These are phyloP conservation scores for Heliconius hermathena DNA, from an alignment of 1,140 invertebrate genomes.

Conservation along the genomic window DNA sequence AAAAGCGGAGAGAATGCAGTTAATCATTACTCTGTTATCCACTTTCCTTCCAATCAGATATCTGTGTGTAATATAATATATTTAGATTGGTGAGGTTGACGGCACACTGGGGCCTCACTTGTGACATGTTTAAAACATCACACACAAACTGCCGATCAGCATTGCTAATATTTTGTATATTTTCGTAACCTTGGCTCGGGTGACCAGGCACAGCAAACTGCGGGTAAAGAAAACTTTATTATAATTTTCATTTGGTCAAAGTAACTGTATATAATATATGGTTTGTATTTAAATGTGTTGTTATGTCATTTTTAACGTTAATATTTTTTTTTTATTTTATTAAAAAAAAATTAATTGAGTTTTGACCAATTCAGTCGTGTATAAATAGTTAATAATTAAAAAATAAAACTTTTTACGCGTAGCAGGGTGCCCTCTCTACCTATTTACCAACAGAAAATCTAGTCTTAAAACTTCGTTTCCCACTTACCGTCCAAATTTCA, in stretches of 20 bases:
- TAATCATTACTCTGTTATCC: background rate
- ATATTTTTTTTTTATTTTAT: background rate
- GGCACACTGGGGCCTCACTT: conserved; percentile 58
- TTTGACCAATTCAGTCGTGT: no score
- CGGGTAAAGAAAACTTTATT: conserved; percentile 37
- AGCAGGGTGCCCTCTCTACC: no score
- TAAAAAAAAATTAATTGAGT: no score
- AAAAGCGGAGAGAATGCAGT: background rate
- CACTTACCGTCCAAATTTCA: no score
- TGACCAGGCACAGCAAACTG: conserved; percentile 58
- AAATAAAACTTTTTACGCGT: no score
- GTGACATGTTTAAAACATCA: conserved; percentile 63
- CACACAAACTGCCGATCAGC: conserved; percentile 69
- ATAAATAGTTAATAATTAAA: no score
- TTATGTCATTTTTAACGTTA: background rate
- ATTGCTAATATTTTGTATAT: conserved; percentile 59
- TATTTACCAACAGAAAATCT: no score
- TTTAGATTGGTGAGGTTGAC: conserved; percentile 58
- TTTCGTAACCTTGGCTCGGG: conserved; percentile 70
- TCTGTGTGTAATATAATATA: conserved; percentile 17
- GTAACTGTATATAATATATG: conserved; percentile 30
- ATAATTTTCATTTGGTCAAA: conserved; percentile 27
- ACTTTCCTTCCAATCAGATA: background rate
- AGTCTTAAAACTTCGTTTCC: no score
- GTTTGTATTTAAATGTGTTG: background rate